Conservation (phyloP, 1,140 invertebrate genomes). For the Habropoda laboriosa region DNA sequence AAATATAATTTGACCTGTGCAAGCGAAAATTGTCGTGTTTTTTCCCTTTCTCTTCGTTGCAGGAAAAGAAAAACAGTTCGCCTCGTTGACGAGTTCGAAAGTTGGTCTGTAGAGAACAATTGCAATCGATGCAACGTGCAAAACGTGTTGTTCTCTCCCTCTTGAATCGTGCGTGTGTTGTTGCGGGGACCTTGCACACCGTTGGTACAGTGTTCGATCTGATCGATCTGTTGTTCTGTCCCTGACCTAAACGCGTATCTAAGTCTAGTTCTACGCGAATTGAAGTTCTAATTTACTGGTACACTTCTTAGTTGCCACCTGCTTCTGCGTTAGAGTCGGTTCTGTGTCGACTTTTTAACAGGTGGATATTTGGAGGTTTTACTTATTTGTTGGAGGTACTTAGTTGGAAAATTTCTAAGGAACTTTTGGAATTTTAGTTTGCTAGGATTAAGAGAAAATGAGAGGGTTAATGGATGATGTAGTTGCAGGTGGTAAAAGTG, state of each 20-base stretch:
- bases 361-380: too few species aligned
- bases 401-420: too few species aligned
- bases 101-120: not conserved
- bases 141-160: not conserved
- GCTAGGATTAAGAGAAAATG: too few species aligned
- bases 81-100: not conserved
- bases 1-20: too few species aligned
- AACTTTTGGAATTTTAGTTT: too few species aligned
- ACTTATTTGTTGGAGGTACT: too few species aligned
- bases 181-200: slow-evolving; percentile 25
- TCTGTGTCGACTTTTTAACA: too few species aligned
- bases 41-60: not conserved
- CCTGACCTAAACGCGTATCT: slow-evolving; percentile 53
- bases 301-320: not conserved
- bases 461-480: too few species aligned
- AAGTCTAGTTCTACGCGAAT: slow-evolving; percentile 29
- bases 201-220: slow-evolving; percentile 47
- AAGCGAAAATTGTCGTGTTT: too few species aligned
- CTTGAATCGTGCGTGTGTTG: not conserved
- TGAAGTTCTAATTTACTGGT: not conserved
- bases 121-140: slow-evolving; percentile 1
- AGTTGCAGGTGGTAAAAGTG: too few species aligned
- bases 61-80: not conserved
- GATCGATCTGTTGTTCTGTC: slow-evolving; percentile 59
- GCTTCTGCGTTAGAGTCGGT: too few species aligned